Percentiles rank a stretch among this genome's conserved stretches.
Evolutionary conservation across 2,113 vertebrate species (phyloP).

Genomic region (Stegostoma tigrinum): DNA sequence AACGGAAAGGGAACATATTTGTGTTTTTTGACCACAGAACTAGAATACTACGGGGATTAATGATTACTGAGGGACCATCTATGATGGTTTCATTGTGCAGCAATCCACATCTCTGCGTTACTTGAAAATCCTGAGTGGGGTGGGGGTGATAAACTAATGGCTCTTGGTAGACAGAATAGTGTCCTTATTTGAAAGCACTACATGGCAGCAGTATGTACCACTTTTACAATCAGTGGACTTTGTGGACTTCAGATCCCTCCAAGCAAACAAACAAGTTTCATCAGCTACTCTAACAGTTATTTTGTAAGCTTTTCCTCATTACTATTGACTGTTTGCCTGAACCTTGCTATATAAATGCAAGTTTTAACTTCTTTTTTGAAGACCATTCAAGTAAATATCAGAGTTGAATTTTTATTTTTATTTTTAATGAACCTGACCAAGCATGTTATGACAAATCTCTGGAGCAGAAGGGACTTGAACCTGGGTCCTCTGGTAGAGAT

Average conservation of each 20-base stretch:
- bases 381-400: no score
- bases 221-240: not conserved
- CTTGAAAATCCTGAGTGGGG: not conserved
- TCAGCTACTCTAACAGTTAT: not conserved
- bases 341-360: not conserved
- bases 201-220: not conserved
- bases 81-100: not conserved
- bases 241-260: not conserved
- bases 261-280: not conserved
- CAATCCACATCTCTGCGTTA: not conserved
- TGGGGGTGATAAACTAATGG: not conserved
- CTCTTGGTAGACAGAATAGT: not conserved
- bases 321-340: not conserved
- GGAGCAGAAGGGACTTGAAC: no score
- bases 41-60: not conserved
- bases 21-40: not conserved
- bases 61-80: not conserved
- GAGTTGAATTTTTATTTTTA: no score
- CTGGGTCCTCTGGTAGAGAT: no score
- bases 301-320: not conserved
- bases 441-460: no score
- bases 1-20: not conserved
- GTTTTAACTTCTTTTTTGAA: not conserved
- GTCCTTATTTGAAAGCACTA: not conserved
- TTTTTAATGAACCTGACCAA: no score